phyloP scores from a whole-genome alignment of 2,797 vertebrate species.

The Oreochromis mossambicus region DNA sequence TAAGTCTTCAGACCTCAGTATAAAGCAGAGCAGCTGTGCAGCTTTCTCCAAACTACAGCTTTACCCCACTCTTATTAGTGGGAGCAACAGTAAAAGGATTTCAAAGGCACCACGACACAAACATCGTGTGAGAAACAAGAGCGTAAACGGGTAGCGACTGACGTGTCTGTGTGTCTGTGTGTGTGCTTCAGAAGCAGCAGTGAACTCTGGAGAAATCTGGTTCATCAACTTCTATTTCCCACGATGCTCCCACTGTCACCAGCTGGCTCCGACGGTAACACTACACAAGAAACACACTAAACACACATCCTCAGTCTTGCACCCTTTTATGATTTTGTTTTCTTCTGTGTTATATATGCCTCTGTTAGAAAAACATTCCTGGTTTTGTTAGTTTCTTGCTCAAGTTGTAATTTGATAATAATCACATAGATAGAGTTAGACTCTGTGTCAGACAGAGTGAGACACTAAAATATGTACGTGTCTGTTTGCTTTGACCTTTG shows the following conservation, averaged over 20 bases:
- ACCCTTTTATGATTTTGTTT: neutral
- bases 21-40: neutral
- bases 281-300: neutral
- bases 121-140: neutral
- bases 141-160: neutral
- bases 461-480: neutral
- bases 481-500: neutral
- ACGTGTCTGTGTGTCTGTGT: neutral
- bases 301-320: neutral
- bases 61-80: neutral
- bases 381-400: neutral
- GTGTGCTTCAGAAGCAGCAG: slow-evolving; percentile 83
- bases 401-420: neutral
- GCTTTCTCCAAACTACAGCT: accelerated
- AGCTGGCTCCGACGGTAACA: slow-evolving; percentile 90
- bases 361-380: neutral
- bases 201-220: slow-evolving; percentile 95
- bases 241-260: slow-evolving; percentile 95
- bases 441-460: neutral
- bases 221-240: slow-evolving; percentile 98
- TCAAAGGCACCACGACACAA: neutral
- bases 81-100: neutral
- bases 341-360: neutral
- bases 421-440: neutral
- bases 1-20: neutral